These are phyloP conservation scores for Ptilorrhoa leucosticta DNA, from an alignment of 2,113 vertebrate species.

Conservation along the genomic window DNA sequence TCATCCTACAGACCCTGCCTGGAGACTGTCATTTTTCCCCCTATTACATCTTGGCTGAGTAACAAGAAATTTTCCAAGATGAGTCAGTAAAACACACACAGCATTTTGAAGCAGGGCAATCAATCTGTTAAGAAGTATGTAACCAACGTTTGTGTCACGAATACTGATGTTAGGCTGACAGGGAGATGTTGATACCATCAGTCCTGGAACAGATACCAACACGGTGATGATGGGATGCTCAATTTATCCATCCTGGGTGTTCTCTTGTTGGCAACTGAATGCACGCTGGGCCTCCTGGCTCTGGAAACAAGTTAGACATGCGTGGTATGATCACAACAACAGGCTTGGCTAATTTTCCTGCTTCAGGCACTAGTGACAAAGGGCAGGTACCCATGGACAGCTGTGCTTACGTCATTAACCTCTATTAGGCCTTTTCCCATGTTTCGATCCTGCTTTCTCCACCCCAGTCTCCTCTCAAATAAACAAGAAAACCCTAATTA, in stretches of 20 bases:
- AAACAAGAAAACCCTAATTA: neutral
- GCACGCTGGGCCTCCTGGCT: neutral
- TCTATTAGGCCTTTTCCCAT: neutral
- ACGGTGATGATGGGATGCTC: neutral
- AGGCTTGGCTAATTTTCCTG: neutral
- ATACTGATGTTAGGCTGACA: neutral
- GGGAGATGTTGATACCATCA: neutral
- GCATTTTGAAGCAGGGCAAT: neutral
- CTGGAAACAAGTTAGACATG: neutral
- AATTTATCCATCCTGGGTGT: neutral
- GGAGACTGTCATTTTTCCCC: neutral
- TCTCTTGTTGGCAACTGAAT: neutral
- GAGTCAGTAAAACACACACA: neutral
- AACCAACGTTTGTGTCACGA: neutral
- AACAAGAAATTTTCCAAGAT: neutral
- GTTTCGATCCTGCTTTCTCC: neutral
- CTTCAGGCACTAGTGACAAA: neutral
- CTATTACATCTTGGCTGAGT: neutral
- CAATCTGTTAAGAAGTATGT: neutral
- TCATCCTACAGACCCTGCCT: neutral
- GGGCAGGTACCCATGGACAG: neutral
- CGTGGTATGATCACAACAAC: neutral
- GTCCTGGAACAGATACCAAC: neutral
- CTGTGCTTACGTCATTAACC: neutral
- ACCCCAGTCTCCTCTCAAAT: neutral